Percentiles rank a stretch among this genome's conserved stretches.
These are phyloP conservation scores for Spondyliosoma cantharus DNA, from an alignment of 2,797 vertebrate genomes.

Conservation along the genomic window DNA sequence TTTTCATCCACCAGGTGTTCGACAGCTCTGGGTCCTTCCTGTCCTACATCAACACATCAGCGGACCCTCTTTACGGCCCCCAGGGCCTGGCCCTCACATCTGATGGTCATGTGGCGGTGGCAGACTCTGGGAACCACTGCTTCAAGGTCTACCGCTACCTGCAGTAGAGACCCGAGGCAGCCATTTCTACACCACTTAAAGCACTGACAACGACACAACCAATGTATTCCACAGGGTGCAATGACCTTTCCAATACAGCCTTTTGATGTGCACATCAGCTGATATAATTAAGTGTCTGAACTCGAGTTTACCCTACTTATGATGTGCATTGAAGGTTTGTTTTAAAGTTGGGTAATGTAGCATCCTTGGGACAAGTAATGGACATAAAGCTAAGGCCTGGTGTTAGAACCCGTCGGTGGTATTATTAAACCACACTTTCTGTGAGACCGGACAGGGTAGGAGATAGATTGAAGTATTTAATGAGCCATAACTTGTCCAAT, in stretches of 20 bases:
- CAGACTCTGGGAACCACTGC: slow-evolving; percentile 98
- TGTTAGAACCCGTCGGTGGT: slow-evolving; percentile 44
- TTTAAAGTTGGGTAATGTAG: slow-evolving; percentile 67
- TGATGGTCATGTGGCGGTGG: slow-evolving; percentile 96
- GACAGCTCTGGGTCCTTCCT: slow-evolving; percentile 97
- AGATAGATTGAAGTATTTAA: slow-evolving; percentile 74
- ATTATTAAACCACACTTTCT: slow-evolving; percentile 49
- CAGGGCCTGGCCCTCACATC: slow-evolving; percentile 96
- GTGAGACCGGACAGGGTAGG: slow-evolving; percentile 47
- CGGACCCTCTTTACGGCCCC: slow-evolving; percentile 94
- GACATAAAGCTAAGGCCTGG: slow-evolving; percentile 48
- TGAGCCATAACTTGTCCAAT: slow-evolving; percentile 79
- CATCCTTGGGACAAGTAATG: slow-evolving; percentile 52
- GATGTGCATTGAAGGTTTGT: slow-evolving; percentile 60
- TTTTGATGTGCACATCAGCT: slow-evolving; percentile 75
- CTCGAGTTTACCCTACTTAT: slow-evolving; percentile 43
- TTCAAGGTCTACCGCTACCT: slow-evolving; percentile 99
- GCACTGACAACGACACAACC: slow-evolving; percentile 67
- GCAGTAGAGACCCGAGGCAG: slow-evolving; percentile 84
- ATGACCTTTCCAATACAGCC: slow-evolving; percentile 67
- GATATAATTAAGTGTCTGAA: slow-evolving; percentile 39
- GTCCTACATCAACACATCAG: slow-evolving; percentile 97
- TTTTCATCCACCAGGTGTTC: slow-evolving; percentile 87
- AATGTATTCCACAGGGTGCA: slow-evolving; percentile 77
- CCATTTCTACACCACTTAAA: slow-evolving; percentile 33